Percentiles rank a stretch among this genome's conserved stretches.
Conservation (phyloP, 2,113 vertebrate species). For the Urocitellus parryii region DNA sequence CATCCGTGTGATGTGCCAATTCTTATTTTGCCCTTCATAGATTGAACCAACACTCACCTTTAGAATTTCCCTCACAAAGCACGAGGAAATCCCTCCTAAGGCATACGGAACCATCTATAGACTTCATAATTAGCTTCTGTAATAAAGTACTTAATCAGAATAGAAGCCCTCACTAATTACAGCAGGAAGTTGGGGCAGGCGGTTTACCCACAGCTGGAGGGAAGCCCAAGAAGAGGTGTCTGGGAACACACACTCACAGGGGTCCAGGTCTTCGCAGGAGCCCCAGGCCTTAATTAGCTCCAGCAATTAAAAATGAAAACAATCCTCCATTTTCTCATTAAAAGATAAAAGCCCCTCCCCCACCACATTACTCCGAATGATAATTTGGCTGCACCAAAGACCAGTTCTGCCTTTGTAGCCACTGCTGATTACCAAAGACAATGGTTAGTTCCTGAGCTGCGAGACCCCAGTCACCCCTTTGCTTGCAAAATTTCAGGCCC, state of each 20-base stretch:
- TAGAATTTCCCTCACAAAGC: conserved; percentile 82
- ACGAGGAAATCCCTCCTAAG: conserved; percentile 27
- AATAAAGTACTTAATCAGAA: conserved; percentile 88
- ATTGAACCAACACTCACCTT: conserved; percentile 84
- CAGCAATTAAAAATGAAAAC: conserved; percentile 86
- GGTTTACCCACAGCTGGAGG: conserved; percentile 79
- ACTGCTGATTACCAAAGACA: conserved; percentile 85
- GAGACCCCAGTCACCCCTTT: conserved; percentile 81
- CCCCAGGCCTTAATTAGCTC: conserved; percentile 85
- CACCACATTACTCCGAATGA: conserved; percentile 25
- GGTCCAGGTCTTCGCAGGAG: conserved; percentile 70
- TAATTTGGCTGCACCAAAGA: conserved; percentile 77
- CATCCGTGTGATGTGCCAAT: conserved; percentile 74
- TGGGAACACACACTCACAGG: conserved; percentile 79
- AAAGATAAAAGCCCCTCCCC: conserved; percentile 84
- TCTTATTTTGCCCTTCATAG: conserved; percentile 81
- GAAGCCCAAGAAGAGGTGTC: conserved; percentile 67
- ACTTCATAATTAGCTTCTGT: conserved; percentile 89
- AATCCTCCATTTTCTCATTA: conserved; percentile 87
- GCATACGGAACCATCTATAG: conserved; percentile 83
- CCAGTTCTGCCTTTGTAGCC: conserved; percentile 76
- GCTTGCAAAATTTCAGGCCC: conserved; percentile 85
- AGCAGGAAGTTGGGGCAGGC: conserved; percentile 85
- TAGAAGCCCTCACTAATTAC: conserved; percentile 85
- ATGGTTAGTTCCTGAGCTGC: conserved; percentile 84